A percentile compares a stretch with the other conserved stretches of the same genome.
Evolutionary conservation across 2,888 invertebrate species (phyloP).

Genomic region (Agriopis leucophaearia): DNA sequence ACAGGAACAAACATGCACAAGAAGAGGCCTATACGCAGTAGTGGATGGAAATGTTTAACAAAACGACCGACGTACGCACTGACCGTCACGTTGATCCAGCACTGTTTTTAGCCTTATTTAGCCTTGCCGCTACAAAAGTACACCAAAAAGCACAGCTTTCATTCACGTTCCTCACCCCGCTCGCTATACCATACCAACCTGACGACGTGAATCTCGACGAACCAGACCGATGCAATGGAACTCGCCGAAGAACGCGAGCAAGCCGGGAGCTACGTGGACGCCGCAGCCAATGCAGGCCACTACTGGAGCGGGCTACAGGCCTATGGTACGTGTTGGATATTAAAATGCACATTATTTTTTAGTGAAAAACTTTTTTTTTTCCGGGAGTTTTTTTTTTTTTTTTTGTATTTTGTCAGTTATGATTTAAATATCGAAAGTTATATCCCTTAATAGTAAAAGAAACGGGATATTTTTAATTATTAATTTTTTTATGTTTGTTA

Average conservation of each 20-base stretch:
- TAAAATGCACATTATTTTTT: background rate
- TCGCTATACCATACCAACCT: constrained; percentile 23
- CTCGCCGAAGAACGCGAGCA: constrained; percentile 94
- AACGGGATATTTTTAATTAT: too few relatives aligned
- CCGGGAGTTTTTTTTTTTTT: too few relatives aligned
- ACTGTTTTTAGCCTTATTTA: background rate
- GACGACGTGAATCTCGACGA: constrained; percentile 43
- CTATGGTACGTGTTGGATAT: constrained; percentile 89
- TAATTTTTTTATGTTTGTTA: too few relatives aligned
- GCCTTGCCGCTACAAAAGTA: background rate
- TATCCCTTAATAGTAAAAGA: too few relatives aligned
- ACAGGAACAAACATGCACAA: too few relatives aligned
- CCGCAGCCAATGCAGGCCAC: constrained; percentile 96
- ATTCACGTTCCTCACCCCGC: constrained; percentile 36
- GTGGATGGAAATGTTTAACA: background rate
- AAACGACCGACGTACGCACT: background rate
- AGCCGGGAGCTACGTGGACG: constrained; percentile 92
- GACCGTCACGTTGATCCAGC: background rate
- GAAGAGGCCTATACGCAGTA: too few relatives aligned
- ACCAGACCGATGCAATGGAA: constrained; percentile 95
- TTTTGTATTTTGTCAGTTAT: too few relatives aligned
- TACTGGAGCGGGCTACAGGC: constrained; percentile 94
- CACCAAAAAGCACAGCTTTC: constrained; percentile 22
- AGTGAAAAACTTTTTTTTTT: background rate
- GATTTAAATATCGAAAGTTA: too few relatives aligned